phyloP scores from a whole-genome alignment of 2,113 vertebrate genomes.

The human (Homo sapiens) region GRCh38 chr2:115304001-115304500 shows the following conservation, averaged over 20 bases:
- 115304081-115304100: neutral
- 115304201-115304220: neutral
- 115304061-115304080: neutral
- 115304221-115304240: neutral
- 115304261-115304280: neutral
- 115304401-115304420: neutral
- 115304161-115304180: neutral
- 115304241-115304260: neutral
- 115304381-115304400: neutral
- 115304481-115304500: neutral
- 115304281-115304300: neutral
- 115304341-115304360: neutral
- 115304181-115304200: neutral
- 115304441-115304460: neutral
- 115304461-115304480: neutral
- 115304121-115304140: neutral
- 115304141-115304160: neutral
- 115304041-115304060: neutral
- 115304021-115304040: neutral
- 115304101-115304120: neutral
- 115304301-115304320: neutral
- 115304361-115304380: neutral
- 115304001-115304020: neutral
- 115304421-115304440: neutral
- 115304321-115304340: neutral